Conservation (phyloP, 23 tunicate species). For the Styela plicata region DNA sequence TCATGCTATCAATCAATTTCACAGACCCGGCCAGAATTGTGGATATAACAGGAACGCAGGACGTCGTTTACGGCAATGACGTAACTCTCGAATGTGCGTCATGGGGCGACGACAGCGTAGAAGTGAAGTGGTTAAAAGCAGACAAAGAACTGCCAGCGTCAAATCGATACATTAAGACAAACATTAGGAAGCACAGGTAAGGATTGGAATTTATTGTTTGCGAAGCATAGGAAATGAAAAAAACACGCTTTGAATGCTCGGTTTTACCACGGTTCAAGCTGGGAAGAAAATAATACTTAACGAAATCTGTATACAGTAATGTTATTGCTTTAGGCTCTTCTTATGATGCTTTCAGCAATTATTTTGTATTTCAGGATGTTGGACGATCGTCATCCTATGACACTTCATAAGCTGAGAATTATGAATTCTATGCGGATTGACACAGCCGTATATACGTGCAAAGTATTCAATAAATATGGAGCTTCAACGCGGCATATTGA, state of each 20-base stretch:
- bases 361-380: background rate
- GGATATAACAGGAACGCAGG: background rate
- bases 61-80: conserved; percentile 13
- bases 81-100: conserved; percentile 22
- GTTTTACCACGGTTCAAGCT: too few species aligned
- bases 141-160: background rate
- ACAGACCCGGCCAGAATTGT: conserved; percentile 41
- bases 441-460: conserved; percentile 7
- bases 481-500: background rate
- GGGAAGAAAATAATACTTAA: too few species aligned
- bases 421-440: background rate
- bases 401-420: conserved; percentile 4
- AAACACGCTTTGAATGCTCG: too few species aligned
- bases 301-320: too few species aligned
- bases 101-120: conserved; percentile 32
- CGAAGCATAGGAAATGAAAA: too few species aligned
- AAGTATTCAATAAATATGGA: conserved; percentile 19
- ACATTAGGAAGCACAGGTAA: background rate
- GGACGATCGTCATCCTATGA: background rate
- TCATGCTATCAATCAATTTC: too few species aligned
- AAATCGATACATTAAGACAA: background rate
- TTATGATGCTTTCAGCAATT: background rate
- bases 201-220: background rate
- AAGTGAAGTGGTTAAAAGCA: conserved; percentile 30
- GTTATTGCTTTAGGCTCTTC: background rate